phyloP scores from a whole-genome alignment of 2,888 invertebrate species.

The Eurytoma adleriae region DNA sequence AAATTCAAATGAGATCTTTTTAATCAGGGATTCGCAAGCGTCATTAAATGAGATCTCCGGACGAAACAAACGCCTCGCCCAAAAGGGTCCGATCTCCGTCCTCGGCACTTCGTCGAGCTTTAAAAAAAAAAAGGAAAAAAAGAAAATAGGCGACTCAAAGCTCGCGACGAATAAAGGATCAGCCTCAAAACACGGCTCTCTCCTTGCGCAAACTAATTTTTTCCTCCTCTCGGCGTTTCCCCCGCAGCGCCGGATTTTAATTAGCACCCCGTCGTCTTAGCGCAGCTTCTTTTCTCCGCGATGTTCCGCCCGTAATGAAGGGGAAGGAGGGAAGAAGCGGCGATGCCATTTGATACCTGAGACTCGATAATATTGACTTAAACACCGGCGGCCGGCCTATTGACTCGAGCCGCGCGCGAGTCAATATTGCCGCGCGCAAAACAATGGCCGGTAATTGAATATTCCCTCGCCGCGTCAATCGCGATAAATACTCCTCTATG shows the following conservation, averaged over 20 bases:
- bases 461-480: conserved; percentile 30
- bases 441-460: conserved; percentile 52
- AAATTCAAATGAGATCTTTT: conserved; percentile 10
- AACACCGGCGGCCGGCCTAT: conserved; percentile 31
- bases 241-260: conserved; percentile 40
- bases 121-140: too few relatives aligned
- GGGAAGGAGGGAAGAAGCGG: not conserved
- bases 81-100: not conserved
- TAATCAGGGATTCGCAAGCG: conserved; percentile 1
- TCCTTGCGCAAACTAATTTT: conserved; percentile 31
- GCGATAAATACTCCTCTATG: conserved; percentile 32
- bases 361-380: conserved; percentile 55
- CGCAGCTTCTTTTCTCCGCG: conserved; percentile 9
- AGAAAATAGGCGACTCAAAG: not conserved
- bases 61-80: conserved; percentile 3
- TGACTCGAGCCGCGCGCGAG: conserved; percentile 22
- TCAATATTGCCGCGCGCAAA: conserved; percentile 46
- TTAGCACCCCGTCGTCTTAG: conserved; percentile 44
- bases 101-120: not conserved
- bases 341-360: conserved; percentile 34
- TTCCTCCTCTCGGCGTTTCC: conserved; percentile 1
- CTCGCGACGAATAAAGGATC: conserved; percentile 3
- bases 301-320: conserved; percentile 44
- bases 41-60: conserved; percentile 1
- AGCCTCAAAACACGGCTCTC: not conserved